Evolutionary conservation across 2,888 invertebrate species (phyloP).

Genomic region (Listrodromus nycthemerus): DNA sequence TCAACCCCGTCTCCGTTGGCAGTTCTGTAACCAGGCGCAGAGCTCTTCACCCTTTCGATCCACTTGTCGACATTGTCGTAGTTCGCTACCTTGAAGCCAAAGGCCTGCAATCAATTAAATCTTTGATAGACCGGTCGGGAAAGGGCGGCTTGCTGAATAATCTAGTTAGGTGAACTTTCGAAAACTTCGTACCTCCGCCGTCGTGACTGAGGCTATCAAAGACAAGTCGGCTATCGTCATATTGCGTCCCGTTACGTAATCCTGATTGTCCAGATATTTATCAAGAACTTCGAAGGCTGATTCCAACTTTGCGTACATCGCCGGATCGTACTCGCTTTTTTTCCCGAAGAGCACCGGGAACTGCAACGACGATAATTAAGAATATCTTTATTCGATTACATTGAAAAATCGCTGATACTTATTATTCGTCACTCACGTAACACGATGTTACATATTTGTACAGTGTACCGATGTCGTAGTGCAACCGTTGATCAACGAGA

Average conservation of each 20-base stretch:
- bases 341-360: constrained; percentile 72
- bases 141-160: constrained; percentile 7
- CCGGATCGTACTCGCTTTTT: constrained; percentile 68
- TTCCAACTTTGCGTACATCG: constrained; percentile 71
- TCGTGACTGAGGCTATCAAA: constrained; percentile 75
- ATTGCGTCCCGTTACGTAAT: constrained; percentile 78
- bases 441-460: constrained; percentile 77
- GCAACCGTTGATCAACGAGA: constrained; percentile 83
- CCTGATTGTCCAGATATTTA: constrained; percentile 77
- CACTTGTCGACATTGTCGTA: constrained; percentile 90
- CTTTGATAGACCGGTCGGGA: background rate
- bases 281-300: constrained; percentile 75
- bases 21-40: constrained; percentile 87
- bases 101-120: constrained; percentile 71
- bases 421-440: constrained; percentile 86
- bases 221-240: constrained; percentile 81
- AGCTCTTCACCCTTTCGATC: constrained; percentile 87
- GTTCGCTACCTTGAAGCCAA: constrained; percentile 83
- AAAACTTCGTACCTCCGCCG: constrained; percentile 74
- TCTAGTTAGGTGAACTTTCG: background rate
- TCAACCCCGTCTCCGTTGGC: constrained; percentile 81
- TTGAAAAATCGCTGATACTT: background rate
- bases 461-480: constrained; percentile 84
- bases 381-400: background rate
- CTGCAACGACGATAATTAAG: constrained; percentile 65